Evolutionary conservation across 2,113 vertebrate species (phyloP).

Genomic region (Xenopus tropicalis): UCB_Xtro_10.0 CM004446.2:54958501-54959000

Average conservation of each 20-base stretch:
- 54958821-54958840: constrained; percentile 51
- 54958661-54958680: not conserved
- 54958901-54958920: constrained; percentile 61
- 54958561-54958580: no score
- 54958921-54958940: constrained; percentile 68
- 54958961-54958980: constrained; percentile 59
- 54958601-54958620: not conserved
- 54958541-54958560: no score
- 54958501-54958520: no score
- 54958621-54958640: not conserved
- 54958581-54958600: not conserved
- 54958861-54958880: constrained; percentile 55
- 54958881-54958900: constrained; percentile 61
- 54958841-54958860: constrained; percentile 41
- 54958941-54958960: constrained; percentile 65
- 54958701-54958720: not conserved
- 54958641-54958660: not conserved
- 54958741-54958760: constrained; percentile 26
- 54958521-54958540: no score
- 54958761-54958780: constrained; percentile 47
- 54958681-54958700: not conserved
- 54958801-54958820: constrained; percentile 50
- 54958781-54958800: constrained; percentile 50
- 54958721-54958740: constrained; percentile 27
- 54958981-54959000: constrained; percentile 50